Percentiles rank a stretch among this genome's conserved stretches.
Conservation (phyloP, 2,113 vertebrate species). For the Marmota flaviventris region DNA sequence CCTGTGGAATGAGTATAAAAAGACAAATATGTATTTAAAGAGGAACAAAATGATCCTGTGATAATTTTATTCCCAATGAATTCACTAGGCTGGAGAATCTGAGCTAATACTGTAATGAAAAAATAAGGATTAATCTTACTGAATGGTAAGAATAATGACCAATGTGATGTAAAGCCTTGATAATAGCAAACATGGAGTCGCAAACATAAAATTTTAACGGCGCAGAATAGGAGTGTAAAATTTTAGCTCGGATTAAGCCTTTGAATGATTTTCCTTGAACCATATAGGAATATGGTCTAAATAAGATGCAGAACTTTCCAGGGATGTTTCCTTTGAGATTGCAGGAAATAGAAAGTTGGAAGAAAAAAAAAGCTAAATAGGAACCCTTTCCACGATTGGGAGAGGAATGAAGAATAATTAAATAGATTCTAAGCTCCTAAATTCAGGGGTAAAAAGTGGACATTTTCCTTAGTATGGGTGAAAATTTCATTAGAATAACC, state of each 20-base stretch:
- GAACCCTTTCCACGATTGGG: background rate
- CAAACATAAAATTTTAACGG: background rate
- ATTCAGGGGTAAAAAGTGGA: background rate
- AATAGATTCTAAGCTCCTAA: background rate
- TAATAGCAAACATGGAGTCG: background rate
- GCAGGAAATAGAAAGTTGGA: background rate
- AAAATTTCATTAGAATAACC: conserved; percentile 8
- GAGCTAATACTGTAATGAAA: background rate
- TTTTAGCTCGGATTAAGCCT: background rate
- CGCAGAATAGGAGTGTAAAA: background rate
- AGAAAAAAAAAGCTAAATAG: background rate
- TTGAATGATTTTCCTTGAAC: background rate
- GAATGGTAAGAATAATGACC: conserved; percentile 21
- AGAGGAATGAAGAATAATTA: background rate
- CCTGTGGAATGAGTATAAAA: background rate
- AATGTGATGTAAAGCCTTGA: background rate
- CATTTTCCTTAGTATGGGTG: background rate
- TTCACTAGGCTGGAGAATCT: background rate
- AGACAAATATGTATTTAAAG: background rate
- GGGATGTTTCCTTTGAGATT: background rate
- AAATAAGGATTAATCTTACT: conserved; percentile 13
- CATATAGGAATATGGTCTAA: background rate
- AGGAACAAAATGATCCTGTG: background rate
- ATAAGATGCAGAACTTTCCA: background rate
- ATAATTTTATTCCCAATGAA: conserved; percentile 25